Evolutionary conservation across 2,113 vertebrate genomes (phyloP).

Genomic region (Leptosomus discolor): DNA sequence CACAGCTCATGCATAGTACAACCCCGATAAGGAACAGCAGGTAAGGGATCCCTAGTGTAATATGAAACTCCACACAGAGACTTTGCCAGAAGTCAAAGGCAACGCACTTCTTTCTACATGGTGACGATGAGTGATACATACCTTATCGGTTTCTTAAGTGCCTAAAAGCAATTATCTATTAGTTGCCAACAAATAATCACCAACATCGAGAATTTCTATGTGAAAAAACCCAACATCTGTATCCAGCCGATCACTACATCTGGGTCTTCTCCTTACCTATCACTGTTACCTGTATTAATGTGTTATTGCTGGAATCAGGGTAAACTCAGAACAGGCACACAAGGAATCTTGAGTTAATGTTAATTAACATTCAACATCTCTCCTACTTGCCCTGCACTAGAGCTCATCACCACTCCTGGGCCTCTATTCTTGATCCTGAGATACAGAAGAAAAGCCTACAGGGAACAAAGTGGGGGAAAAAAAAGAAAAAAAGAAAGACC

Average conservation of each 20-base stretch:
- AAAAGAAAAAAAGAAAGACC: background rate
- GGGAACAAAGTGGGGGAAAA: rapidly evolving
- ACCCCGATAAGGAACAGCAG: background rate
- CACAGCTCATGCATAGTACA: background rate
- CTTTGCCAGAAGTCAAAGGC: background rate
- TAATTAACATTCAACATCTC: background rate
- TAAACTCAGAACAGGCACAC: background rate
- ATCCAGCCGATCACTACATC: background rate
- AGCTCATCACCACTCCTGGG: background rate
- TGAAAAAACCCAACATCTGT: background rate
- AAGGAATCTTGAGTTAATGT: background rate
- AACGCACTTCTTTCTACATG: background rate
- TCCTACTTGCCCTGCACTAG: background rate
- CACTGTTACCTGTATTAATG: background rate
- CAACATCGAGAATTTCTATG: background rate
- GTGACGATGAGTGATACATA: background rate
- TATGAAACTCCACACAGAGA: background rate
- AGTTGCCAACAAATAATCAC: background rate
- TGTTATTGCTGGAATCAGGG: background rate
- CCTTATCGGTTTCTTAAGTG: background rate
- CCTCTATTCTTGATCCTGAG: background rate
- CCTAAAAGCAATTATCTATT: background rate
- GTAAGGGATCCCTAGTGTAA: background rate
- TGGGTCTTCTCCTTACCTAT: background rate
- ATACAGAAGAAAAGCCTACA: background rate